phyloP scores from a whole-genome alignment of 2,113 vertebrate genomes.

The Laticauda colubrina region DNA sequence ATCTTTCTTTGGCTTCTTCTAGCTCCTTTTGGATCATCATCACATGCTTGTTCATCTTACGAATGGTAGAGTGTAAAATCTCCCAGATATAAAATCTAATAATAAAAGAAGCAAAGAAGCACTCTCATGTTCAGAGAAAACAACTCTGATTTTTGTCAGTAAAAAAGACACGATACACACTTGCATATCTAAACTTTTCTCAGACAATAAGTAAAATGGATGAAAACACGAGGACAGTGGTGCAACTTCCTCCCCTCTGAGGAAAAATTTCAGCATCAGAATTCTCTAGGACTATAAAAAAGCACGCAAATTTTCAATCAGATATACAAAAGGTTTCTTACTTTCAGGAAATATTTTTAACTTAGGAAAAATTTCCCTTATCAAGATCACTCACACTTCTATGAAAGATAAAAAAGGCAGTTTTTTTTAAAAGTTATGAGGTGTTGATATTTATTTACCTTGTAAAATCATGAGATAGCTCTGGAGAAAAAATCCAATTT shows the following conservation, averaged over 20 bases:
- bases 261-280: not conserved
- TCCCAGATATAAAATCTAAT: slow-evolving; percentile 94
- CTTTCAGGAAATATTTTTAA: not conserved
- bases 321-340: not conserved
- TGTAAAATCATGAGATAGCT: slow-evolving; percentile 94
- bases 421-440: not conserved
- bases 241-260: not conserved
- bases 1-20: slow-evolving; percentile 91
- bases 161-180: not conserved
- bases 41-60: slow-evolving; percentile 99
- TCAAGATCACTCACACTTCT: not conserved
- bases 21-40: slow-evolving; percentile 96
- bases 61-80: slow-evolving; percentile 95
- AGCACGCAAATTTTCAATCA: not conserved
- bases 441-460: slow-evolving; percentile 72
- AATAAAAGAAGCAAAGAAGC: not conserved
- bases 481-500: slow-evolving; percentile 98
- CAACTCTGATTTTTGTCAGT: not conserved
- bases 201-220: not conserved
- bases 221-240: not conserved
- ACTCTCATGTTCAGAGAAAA: not conserved
- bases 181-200: not conserved
- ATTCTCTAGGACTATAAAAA: not conserved
- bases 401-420: not conserved
- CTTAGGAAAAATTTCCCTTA: not conserved